A percentile compares a stretch with the other conserved stretches of the same genome.
Conservation (phyloP, 2,888 invertebrate genomes). For the Zaprionus lineosus region DNA sequence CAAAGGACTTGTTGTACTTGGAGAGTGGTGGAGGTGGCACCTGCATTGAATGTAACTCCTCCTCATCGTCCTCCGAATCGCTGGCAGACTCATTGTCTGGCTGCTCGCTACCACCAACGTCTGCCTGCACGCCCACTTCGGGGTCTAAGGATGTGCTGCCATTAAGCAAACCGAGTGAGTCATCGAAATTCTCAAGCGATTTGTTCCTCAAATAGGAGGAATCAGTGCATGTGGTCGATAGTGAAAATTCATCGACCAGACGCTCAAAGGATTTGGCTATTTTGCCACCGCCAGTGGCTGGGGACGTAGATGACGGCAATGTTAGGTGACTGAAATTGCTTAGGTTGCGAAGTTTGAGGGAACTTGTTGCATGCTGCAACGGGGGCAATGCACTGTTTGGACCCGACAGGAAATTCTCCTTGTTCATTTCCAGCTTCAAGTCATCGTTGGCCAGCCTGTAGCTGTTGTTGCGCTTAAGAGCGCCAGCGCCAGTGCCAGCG, state of each 20-base stretch:
- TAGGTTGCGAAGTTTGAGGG: slow-evolving; percentile 57
- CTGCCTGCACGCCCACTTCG: neutral
- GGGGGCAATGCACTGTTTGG: slow-evolving; percentile 64
- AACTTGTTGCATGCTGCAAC: slow-evolving; percentile 67
- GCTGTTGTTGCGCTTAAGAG: slow-evolving; percentile 91
- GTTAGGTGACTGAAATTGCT: slow-evolving; percentile 28
- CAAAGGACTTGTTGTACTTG: slow-evolving; percentile 80
- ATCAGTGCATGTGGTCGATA: slow-evolving; percentile 80
- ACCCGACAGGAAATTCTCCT: slow-evolving; percentile 62
- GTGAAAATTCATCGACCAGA: slow-evolving; percentile 82
- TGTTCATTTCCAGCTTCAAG: slow-evolving; percentile 84
- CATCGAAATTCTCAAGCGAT: slow-evolving; percentile 82
- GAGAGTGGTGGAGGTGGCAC: slow-evolving; percentile 80
- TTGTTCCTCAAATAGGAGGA: slow-evolving; percentile 82
- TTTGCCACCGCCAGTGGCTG: slow-evolving; percentile 75
- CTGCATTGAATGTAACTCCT: slow-evolving; percentile 84
- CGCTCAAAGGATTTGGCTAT: slow-evolving; percentile 85
- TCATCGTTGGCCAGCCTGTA: slow-evolving; percentile 89
- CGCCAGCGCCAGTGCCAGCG: too few species aligned
- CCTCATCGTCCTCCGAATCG: slow-evolving; percentile 36
- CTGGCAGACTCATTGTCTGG: slow-evolving; percentile 39
- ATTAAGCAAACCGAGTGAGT: slow-evolving; percentile 70
- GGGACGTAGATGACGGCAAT: neutral
- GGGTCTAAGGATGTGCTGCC: slow-evolving; percentile 13
- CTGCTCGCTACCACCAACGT: slow-evolving; percentile 1